Evolutionary conservation across 2,113 vertebrate genomes (phyloP), one percentile per base, ranked within the genome.

Genomic region (Centropus bengalensis): DNA sequence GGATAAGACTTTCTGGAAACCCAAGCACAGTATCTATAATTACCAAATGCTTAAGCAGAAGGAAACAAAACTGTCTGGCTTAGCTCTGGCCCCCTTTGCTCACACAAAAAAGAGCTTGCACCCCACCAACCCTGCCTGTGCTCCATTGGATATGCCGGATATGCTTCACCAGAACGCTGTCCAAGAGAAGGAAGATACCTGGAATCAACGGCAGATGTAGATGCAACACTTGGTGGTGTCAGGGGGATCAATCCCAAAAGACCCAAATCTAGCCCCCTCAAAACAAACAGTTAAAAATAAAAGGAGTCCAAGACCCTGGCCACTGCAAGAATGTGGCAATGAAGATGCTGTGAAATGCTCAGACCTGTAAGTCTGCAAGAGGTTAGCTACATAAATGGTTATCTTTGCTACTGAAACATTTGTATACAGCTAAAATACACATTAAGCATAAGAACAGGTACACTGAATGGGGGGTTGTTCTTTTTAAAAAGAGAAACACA

Each of bases 151-250:
- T n/a, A n/a, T n/a, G n/a, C n/a, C n/a, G n/a, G n/a, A n/a, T n/a
- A n/a, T n/a, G 55, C 20, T 64, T 40, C 40, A 77, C 59, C 26
- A 76, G 67, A 59, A 45, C 2, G 1, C n/a, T 0, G 0, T 33
- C 36, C 49, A 52, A 36, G 47, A 89, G 24, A 9, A 59, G 4
- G 28, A 22, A 5, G 16, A 33, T 19, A 23, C 8, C 33, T 62
- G 36, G 49, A 77, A 3, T 3, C 1, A 1, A 73, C 9, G 52
- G 45, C 23, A 24, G 13, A 55, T 27, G 12, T 26, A 47, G n/a
- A 54, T 5, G 9, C 44, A 69, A 58, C 42, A 17, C 7, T 47
- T 74, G 19, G 51, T 49, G 27, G 5, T 66, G 21, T 12, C 2
- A 2, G n/a, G 26, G 23, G 11, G 6, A 23, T 26, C 24, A 10